Evolutionary conservation across 2,888 invertebrate genomes (phyloP).

Genomic region (Lutraria lutraria): DNA sequence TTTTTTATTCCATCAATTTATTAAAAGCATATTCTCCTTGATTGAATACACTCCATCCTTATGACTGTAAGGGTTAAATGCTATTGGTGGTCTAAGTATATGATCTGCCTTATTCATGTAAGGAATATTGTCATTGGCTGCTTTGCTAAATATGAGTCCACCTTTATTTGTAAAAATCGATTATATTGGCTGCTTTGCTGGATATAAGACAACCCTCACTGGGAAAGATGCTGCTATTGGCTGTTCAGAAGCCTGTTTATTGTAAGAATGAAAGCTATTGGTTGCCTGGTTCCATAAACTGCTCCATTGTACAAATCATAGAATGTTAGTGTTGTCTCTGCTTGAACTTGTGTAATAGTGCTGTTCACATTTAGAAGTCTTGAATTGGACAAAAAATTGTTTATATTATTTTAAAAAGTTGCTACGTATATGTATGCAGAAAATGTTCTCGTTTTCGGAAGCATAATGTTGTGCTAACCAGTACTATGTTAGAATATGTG

Average conservation of each 20-base stretch:
- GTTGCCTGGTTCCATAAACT: not conserved
- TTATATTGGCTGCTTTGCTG: not conserved
- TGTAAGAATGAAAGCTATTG: slow-evolving; percentile 2
- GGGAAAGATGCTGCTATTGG: not conserved
- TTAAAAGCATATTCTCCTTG: too few species aligned
- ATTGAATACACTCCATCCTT: not conserved
- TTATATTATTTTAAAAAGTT: not conserved
- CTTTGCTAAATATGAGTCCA: not conserved
- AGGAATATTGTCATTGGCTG: too few species aligned
- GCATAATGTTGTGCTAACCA: not conserved
- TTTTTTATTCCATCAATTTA: too few species aligned
- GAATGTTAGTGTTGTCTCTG: not conserved
- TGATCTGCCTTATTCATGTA: not conserved
- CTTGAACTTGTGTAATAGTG: not conserved
- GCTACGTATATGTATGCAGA: not conserved
- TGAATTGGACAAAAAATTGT: not conserved
- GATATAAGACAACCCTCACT: not conserved
- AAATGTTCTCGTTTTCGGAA: not conserved
- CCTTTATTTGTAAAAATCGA: not conserved
- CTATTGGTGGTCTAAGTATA: not conserved
- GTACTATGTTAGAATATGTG: not conserved
- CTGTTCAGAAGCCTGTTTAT: not conserved
- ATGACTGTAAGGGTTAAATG: not conserved
- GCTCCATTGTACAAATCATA: not conserved
- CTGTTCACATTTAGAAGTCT: not conserved